Conservation (phyloP, 2,888 invertebrate genomes). For the Sycophila texana region DNA sequence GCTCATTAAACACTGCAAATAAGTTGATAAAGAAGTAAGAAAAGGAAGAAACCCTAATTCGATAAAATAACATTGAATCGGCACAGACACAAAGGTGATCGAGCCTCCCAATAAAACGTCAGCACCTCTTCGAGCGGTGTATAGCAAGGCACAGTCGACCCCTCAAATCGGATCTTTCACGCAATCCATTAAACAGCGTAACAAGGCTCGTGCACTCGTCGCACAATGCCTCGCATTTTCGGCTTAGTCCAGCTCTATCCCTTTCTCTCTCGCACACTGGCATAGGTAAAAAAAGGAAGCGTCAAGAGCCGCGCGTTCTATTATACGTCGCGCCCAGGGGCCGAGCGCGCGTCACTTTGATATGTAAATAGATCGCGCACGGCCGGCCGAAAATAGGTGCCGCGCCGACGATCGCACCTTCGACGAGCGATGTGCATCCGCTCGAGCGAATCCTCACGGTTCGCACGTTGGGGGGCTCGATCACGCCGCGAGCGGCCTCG, state of each 20-base stretch:
- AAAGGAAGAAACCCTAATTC: no score
- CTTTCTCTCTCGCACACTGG: background rate
- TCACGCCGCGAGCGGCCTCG: constrained; percentile 33
- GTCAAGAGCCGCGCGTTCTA: constrained; percentile 3
- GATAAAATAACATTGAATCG: no score
- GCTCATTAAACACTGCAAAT: no score
- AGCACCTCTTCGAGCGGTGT: background rate
- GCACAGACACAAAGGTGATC: background rate
- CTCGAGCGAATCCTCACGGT: constrained; percentile 35
- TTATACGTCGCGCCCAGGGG: constrained; percentile 33
- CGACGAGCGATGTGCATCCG: constrained; percentile 49
- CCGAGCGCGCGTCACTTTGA: constrained; percentile 71
- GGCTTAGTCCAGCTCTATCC: constrained; percentile 33
- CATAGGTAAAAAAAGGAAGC: background rate
- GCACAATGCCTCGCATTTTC: constrained; percentile 47
- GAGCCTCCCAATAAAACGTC: background rate
- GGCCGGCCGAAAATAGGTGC: constrained; percentile 37
- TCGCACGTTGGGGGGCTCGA: constrained; percentile 12
- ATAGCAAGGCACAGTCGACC: background rate
- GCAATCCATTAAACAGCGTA: constrained; percentile 54
- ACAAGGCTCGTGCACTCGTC: constrained; percentile 39
- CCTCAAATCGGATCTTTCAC: constrained; percentile 41
- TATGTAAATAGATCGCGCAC: constrained; percentile 73
- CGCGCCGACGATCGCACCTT: constrained; percentile 44
- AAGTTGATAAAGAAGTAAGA: no score